A percentile compares a stretch with the other conserved stretches of the same genome.
phyloP scores from a whole-genome alignment of 2,888 invertebrate species.

The Hydroisotoma schaefferi region DNA sequence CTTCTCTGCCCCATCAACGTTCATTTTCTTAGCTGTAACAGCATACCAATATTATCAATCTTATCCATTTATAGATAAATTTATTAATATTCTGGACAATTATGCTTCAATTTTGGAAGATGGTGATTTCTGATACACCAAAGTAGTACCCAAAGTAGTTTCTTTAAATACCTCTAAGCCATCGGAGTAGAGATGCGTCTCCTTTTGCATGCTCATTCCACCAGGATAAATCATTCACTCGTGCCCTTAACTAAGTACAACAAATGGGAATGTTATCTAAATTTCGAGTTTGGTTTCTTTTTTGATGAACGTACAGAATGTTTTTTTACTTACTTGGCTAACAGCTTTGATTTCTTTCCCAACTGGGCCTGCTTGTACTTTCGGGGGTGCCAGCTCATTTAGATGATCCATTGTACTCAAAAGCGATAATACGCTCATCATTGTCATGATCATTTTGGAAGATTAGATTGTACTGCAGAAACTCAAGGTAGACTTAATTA shows the following conservation, averaged over 20 bases:
- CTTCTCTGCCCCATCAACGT: conserved; percentile 6
- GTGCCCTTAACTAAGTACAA: neutral
- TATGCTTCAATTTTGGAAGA: no score
- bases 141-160: no score
- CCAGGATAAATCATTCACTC: neutral
- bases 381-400: conserved; percentile 1
- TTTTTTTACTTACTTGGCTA: neutral
- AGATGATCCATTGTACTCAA: conserved; percentile 4
- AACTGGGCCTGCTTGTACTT: conserved; percentile 10
- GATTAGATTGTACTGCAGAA: no score
- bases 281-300: no score
- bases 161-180: conserved; percentile 9
- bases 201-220: conserved; percentile 10
- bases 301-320: no score
- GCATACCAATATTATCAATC: neutral
- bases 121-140: no score
- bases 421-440: conserved; percentile 1
- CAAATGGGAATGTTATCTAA: no score
- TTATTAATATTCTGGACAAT: no score
- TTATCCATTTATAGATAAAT: neutral
- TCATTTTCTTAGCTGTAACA: conserved; percentile 7
- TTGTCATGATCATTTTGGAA: conserved; percentile 6
- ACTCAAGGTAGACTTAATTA: no score
- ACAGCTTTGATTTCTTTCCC: conserved; percentile 14
- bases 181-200: conserved; percentile 2